Percentiles rank a stretch among this genome's conserved stretches.
Conservation (phyloP, 2,113 vertebrate species). For the Chelonoidis abingdonii region DNA sequence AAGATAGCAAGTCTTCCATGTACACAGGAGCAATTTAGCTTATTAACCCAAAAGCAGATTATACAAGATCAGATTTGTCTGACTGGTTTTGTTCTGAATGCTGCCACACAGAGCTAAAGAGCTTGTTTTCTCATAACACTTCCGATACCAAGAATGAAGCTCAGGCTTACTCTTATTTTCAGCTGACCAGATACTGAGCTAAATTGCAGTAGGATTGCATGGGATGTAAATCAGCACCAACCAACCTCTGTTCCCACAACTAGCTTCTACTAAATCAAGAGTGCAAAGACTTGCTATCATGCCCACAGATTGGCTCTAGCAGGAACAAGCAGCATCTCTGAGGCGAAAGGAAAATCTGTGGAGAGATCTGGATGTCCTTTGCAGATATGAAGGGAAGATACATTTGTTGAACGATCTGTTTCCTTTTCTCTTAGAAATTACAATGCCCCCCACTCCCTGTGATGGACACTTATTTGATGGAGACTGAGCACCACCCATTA, state of each 20-base stretch:
- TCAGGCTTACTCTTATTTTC: background rate
- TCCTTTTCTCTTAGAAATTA: background rate
- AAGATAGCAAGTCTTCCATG: conserved; percentile 7
- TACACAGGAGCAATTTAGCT: background rate
- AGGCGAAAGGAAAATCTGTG: background rate
- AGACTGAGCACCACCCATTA: background rate
- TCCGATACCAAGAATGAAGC: background rate
- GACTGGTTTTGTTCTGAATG: background rate
- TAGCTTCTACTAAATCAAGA: background rate
- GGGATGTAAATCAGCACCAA: background rate
- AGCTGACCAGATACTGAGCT: background rate
- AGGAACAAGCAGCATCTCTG: background rate
- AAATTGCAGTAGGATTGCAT: background rate
- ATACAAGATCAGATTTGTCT: background rate
- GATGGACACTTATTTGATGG: background rate
- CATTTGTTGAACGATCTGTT: background rate
- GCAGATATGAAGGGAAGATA: background rate
- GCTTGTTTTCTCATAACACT: background rate
- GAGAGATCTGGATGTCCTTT: background rate
- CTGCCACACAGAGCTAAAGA: background rate
- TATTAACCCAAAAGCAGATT: background rate
- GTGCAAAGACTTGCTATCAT: background rate
- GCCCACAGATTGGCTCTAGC: background rate
- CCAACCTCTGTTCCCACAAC: background rate
- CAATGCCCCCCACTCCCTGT: background rate